phyloP scores from a whole-genome alignment of 2,113 vertebrate genomes.

The Atherinomorus stipes region DNA sequence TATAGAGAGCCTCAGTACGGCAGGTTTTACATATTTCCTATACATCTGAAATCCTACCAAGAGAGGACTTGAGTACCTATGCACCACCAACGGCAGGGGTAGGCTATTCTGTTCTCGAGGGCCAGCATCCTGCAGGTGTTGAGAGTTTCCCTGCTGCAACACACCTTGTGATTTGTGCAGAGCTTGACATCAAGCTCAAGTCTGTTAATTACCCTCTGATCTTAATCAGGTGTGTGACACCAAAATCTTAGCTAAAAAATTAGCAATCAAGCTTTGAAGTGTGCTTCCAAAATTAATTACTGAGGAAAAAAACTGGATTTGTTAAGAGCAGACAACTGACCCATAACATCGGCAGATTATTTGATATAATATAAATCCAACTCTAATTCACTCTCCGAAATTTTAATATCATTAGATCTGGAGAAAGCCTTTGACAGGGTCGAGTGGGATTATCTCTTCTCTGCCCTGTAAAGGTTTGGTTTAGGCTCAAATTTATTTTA shows the following conservation, averaged over 20 bases:
- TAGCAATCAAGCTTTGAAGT: not conserved
- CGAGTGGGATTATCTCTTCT: slow-evolving; percentile 5
- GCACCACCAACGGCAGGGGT: too few relatives aligned
- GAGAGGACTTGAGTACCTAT: too few relatives aligned
- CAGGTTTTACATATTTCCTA: too few relatives aligned
- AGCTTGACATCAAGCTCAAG: too few relatives aligned
- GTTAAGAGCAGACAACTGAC: not conserved
- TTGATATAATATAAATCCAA: slow-evolving; percentile 5
- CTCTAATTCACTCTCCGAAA: not conserved
- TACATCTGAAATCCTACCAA: too few relatives aligned
- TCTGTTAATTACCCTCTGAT: too few relatives aligned
- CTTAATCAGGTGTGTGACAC: too few relatives aligned
- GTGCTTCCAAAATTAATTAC: not conserved
- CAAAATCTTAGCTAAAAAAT: not conserved
- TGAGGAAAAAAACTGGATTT: not conserved
- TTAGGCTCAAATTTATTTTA: not conserved
- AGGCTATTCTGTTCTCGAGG: too few relatives aligned
- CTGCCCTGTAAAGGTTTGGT: not conserved
- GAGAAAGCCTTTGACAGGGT: slow-evolving; percentile 10
- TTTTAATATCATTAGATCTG: not conserved
- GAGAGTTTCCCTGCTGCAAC: too few relatives aligned
- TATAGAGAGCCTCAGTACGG: too few relatives aligned
- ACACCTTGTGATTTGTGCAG: too few relatives aligned
- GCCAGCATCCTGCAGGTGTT: too few relatives aligned
- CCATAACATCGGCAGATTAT: slow-evolving; percentile 9